Percentiles rank a stretch among this genome's conserved stretches.
These are phyloP conservation scores for Allochrocebus solatus DNA, from an alignment of 2,797 vertebrate species.

Conservation along the genomic window DNA sequence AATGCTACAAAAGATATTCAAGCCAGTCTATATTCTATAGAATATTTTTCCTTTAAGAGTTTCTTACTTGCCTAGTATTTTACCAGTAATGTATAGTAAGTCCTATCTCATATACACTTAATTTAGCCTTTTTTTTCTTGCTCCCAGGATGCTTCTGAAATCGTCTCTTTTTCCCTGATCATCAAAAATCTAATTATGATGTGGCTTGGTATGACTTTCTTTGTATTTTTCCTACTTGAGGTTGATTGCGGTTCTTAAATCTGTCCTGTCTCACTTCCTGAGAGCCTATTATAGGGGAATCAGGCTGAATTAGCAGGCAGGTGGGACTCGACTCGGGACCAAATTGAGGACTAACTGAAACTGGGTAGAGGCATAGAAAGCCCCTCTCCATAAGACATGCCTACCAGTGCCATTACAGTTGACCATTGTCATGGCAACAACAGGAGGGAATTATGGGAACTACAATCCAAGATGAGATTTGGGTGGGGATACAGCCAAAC, in stretches of 20 bases:
- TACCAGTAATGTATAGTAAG: background rate
- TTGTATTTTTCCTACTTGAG: background rate
- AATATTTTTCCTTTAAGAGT: background rate
- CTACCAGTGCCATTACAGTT: too few species aligned
- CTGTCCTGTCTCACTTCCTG: background rate
- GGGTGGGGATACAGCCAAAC: too few species aligned
- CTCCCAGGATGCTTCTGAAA: background rate
- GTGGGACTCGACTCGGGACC: too few species aligned
- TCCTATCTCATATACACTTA: background rate
- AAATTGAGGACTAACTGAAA: too few species aligned
- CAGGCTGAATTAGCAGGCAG: too few species aligned
- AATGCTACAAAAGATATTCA: background rate
- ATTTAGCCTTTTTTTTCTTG: background rate
- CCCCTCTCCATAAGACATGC: too few species aligned
- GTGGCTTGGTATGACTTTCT: background rate
- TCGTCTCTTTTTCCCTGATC: background rate
- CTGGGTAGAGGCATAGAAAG: too few species aligned
- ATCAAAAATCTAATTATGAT: background rate
- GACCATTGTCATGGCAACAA: too few species aligned
- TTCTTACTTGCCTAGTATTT: background rate
- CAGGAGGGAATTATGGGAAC: too few species aligned
- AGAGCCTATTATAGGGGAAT: background rate
- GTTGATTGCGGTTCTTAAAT: background rate
- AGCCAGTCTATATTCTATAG: background rate
- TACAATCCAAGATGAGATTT: too few species aligned